phyloP scores from a whole-genome alignment of 2,888 invertebrate genomes.

The Tethea ocularis region DNA sequence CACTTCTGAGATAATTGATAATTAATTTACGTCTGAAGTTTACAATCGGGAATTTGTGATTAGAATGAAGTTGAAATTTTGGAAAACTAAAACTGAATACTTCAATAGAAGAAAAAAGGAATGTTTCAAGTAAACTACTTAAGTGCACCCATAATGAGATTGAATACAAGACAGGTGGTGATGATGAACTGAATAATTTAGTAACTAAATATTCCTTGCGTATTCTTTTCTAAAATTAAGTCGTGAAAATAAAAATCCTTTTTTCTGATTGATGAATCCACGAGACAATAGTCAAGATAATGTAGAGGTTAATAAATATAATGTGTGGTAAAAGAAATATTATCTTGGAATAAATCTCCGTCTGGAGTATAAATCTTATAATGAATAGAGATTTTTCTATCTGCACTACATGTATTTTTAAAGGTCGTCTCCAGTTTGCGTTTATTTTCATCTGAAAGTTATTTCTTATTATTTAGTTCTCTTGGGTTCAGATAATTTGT shows the following conservation, averaged over 20 bases:
- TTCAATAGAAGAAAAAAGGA: no score
- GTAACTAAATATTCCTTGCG: no score
- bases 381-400: background rate
- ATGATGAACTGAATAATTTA: no score
- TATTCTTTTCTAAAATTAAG: no score
- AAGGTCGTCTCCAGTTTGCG: background rate
- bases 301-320: background rate
- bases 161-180: no score
- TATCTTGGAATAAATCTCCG: background rate
- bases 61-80: no score
- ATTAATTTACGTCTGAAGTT: background rate
- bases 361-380: background rate
- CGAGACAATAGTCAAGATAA: background rate
- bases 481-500: background rate
- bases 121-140: no score
- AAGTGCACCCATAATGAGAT: no score
- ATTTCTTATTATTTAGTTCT: background rate
- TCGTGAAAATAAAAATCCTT: background rate
- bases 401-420: background rate
- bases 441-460: background rate
- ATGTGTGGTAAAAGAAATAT: background rate
- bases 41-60: no score
- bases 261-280: background rate
- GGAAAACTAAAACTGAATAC: no score
- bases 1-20: background rate